Conservation (phyloP, 2,113 vertebrate genomes). For the Clarias magur region DNA sequence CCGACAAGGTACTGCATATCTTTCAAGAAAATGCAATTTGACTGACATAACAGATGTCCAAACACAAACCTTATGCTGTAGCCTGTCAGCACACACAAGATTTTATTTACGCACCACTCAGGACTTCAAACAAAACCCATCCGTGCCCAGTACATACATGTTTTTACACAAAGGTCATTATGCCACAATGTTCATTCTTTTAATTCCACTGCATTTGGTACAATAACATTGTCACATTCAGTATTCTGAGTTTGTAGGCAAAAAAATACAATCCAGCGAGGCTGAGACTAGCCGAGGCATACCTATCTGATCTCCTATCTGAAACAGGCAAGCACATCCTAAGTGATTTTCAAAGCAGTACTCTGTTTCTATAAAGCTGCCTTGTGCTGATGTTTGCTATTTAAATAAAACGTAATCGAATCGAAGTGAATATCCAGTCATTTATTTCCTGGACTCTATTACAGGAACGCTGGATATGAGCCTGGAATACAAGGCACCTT, state of each 20-base stretch:
- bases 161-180: background rate
- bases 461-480: background rate
- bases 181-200: background rate
- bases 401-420: too few species aligned
- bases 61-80: background rate
- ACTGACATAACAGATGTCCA: background rate
- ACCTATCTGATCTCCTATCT: background rate
- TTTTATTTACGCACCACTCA: background rate
- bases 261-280: background rate
- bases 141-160: background rate
- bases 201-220: background rate
- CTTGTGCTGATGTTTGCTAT: background rate
- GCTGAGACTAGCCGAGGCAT: constrained; percentile 1
- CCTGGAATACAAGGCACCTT: background rate
- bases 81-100: background rate
- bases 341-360: background rate
- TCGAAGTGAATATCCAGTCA: background rate
- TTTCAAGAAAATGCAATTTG: background rate
- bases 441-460: background rate
- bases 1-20: background rate
- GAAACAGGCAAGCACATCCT: background rate
- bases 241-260: background rate
- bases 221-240: background rate
- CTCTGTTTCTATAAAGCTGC: background rate
- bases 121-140: background rate